A percentile compares a stretch with the other conserved stretches of the same genome.
Conservation (phyloP, 2,888 invertebrate species). For the Antheraea assamensis region DNA sequence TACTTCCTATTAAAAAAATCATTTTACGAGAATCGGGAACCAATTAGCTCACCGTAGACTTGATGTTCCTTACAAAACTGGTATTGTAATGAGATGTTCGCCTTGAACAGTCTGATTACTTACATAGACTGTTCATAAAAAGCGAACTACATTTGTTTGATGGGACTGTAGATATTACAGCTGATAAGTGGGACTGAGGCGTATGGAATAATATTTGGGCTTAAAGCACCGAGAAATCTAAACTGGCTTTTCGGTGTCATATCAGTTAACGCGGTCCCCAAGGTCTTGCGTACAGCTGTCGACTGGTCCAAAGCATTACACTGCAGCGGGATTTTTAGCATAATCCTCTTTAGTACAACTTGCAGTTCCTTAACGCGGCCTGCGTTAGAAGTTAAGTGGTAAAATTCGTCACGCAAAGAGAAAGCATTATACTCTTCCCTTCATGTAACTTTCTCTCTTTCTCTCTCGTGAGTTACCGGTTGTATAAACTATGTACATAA, state of each 20-base stretch:
- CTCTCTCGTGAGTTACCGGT: too few species aligned
- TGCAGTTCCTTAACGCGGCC: too few species aligned
- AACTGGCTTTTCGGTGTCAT: conserved; percentile 47
- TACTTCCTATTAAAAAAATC: too few species aligned
- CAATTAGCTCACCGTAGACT: background rate
- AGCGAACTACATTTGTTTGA: conserved; percentile 1
- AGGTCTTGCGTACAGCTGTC: conserved; percentile 30
- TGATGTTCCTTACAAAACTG: background rate
- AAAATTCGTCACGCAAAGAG: too few species aligned
- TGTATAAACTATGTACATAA: too few species aligned
- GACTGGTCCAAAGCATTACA: conserved; percentile 20
- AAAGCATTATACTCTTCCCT: too few species aligned
- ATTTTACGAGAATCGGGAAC: too few species aligned
- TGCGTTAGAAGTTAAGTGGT: too few species aligned
- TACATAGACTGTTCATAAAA: conserved; percentile 15
- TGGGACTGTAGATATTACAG: conserved; percentile 14
- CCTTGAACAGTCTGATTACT: background rate
- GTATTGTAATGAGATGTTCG: background rate
- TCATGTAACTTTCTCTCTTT: too few species aligned
- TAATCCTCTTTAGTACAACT: too few species aligned
- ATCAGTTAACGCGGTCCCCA: conserved; percentile 52
- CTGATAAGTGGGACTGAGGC: conserved; percentile 17
- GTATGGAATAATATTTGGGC: conserved; percentile 31
- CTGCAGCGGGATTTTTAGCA: background rate
- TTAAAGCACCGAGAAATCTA: conserved; percentile 46